Conservation (phyloP, 1,140 invertebrate genomes). For the Trypoxylus dichotomus region DNA sequence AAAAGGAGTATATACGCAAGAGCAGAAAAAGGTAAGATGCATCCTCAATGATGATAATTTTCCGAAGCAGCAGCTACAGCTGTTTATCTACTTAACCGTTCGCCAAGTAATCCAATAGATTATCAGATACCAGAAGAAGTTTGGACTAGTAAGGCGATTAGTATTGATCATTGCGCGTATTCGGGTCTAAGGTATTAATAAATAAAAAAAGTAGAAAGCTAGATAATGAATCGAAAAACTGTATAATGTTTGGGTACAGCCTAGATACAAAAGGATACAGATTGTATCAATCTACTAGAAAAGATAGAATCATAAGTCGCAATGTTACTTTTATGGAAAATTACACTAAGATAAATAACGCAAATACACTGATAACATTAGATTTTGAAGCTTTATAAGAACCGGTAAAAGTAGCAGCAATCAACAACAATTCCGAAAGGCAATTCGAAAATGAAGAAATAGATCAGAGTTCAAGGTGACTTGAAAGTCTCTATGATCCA, state of each 20-base stretch:
- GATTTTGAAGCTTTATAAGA: background rate
- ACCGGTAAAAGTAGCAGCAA: background rate
- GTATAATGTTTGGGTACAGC: background rate
- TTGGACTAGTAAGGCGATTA: background rate
- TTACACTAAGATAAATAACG: background rate
- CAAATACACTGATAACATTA: background rate
- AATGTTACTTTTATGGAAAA: background rate
- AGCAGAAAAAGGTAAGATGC: slow-evolving; percentile 49
- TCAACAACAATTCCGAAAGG: background rate
- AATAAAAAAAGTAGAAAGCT: background rate
- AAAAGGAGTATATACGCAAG: slow-evolving; percentile 47
- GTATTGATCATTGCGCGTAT: background rate
- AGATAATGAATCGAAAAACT: background rate
- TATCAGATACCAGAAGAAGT: background rate
- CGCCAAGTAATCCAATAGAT: background rate
- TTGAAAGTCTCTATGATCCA: background rate
- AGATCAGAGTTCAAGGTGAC: background rate
- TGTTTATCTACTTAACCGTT: background rate
- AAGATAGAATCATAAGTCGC: background rate
- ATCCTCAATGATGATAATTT: background rate
- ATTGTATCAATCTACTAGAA: background rate
- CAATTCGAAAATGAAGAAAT: background rate
- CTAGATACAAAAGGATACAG: background rate
- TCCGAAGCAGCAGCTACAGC: background rate
- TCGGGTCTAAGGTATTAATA: background rate